These are phyloP conservation scores for Sterrhoptilus dennistouni DNA, from an alignment of 2,113 vertebrate species.

Conservation along the genomic window DNA sequence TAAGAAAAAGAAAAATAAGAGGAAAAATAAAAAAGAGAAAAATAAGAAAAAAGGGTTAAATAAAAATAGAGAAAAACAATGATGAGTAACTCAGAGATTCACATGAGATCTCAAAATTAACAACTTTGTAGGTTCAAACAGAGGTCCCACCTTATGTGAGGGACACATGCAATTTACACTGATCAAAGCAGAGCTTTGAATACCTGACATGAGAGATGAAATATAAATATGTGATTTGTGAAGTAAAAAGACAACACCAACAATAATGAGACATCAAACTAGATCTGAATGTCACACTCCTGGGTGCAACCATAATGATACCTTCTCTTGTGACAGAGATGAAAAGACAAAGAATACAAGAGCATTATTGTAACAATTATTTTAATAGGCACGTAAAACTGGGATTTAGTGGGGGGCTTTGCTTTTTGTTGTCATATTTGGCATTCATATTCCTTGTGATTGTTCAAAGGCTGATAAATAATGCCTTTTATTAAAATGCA, in stretches of 20 bases:
- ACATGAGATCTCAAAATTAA: neutral
- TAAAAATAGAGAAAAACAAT: neutral
- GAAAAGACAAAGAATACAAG: neutral
- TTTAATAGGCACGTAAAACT: neutral
- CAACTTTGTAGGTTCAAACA: neutral
- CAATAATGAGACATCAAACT: constrained; percentile 39
- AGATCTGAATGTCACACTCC: constrained; percentile 14
- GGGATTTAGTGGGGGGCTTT: neutral
- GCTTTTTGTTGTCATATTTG: neutral
- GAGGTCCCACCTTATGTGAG: neutral
- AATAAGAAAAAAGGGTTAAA: neutral
- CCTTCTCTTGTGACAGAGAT: constrained; percentile 1
- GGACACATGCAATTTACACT: neutral
- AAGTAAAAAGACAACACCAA: constrained; percentile 28
- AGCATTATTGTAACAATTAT: neutral
- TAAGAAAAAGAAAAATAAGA: fast-evolving
- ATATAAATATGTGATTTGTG: neutral
- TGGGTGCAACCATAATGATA: neutral
- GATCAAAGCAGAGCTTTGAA: constrained; percentile 40
- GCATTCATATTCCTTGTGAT: neutral
- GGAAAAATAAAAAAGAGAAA: neutral
- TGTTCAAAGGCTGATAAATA: neutral
- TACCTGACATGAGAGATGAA: neutral
- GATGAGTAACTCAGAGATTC: neutral
- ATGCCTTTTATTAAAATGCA: neutral